A percentile compares a stretch with the other conserved stretches of the same genome.
Conservation (phyloP, 2,113 vertebrate genomes). For the Cairina moschata region DNA sequence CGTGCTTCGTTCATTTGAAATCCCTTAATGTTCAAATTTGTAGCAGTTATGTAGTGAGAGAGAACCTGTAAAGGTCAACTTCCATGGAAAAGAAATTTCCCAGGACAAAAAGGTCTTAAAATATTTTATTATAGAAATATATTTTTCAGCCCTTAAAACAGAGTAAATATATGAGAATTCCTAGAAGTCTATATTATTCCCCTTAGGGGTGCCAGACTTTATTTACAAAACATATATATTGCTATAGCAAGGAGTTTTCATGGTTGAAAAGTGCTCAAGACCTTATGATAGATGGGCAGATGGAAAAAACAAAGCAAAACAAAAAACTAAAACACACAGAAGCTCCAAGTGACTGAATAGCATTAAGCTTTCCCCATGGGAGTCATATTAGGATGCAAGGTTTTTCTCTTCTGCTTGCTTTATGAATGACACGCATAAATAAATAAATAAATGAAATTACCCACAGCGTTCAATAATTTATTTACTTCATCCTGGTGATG, state of each 20-base stretch:
- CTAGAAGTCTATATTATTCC: conserved; percentile 8
- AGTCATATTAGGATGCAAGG: conserved; percentile 13
- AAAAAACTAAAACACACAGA: neutral
- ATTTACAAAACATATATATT: conserved; percentile 35
- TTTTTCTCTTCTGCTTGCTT: conserved; percentile 29
- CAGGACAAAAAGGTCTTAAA: conserved; percentile 43
- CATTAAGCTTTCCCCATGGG: conserved; percentile 9
- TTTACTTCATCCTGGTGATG: conserved; percentile 7
- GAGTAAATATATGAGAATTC: conserved; percentile 54
- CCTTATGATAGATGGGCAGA: neutral
- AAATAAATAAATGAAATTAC: conserved; percentile 25
- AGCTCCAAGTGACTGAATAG: conserved; percentile 2
- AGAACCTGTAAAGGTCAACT: conserved; percentile 50
- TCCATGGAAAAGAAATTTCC: conserved; percentile 43
- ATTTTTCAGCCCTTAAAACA: conserved; percentile 43
- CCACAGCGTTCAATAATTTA: conserved; percentile 49
- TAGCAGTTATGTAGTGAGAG: neutral
- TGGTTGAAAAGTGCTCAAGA: conserved; percentile 9
- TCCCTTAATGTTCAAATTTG: conserved; percentile 22
- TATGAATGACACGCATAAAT: conserved; percentile 25
- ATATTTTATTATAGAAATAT: conserved; percentile 52
- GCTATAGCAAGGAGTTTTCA: conserved; percentile 10
- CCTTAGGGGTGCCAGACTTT: conserved; percentile 21
- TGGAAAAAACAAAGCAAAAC: neutral
- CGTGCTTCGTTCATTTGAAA: conserved; percentile 18